phyloP scores from a whole-genome alignment of 35 echinoderm and acorn worm genomes.

The Apostichopus parvimensis region DNA sequence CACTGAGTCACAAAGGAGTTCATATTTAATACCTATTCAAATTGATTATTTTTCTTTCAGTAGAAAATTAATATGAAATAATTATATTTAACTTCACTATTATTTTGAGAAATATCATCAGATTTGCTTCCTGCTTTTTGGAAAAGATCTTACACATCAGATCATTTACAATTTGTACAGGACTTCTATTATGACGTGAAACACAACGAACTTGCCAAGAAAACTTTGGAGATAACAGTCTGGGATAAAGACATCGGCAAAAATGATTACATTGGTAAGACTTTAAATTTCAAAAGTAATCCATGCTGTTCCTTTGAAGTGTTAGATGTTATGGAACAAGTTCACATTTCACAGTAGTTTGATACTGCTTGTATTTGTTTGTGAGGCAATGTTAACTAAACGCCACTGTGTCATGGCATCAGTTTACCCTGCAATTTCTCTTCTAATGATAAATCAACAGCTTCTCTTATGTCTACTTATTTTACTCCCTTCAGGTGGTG shows the following conservation, averaged over 20 bases:
- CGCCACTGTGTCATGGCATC: not conserved
- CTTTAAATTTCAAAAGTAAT: not conserved
- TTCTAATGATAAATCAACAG: not conserved
- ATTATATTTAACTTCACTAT: no score
- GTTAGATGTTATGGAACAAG: not conserved
- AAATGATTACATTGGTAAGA: slow-evolving; percentile 97
- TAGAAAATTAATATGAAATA: no score
- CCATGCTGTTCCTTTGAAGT: not conserved
- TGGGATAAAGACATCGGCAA: slow-evolving; percentile 99
- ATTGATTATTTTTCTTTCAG: no score
- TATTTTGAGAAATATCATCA: no score
- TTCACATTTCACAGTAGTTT: no score
- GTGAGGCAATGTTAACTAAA: no score
- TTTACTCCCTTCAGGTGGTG: slow-evolving; percentile 68
- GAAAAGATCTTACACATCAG: not conserved
- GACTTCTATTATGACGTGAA: slow-evolving; percentile 96
- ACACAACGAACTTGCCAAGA: slow-evolving; percentile 93
- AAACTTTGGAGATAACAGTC: slow-evolving; percentile 92
- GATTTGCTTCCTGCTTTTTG: not conserved
- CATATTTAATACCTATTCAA: no score
- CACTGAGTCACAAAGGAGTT: no score
- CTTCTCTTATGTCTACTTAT: not conserved
- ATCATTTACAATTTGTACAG: slow-evolving; percentile 46
- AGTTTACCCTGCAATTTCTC: no score
- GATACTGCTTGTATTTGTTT: not conserved